Evolutionary conservation across 2,888 invertebrate species (phyloP), one percentile per base, ranked within the genome.

Genomic region (Liposcelis brunnea): DNA sequence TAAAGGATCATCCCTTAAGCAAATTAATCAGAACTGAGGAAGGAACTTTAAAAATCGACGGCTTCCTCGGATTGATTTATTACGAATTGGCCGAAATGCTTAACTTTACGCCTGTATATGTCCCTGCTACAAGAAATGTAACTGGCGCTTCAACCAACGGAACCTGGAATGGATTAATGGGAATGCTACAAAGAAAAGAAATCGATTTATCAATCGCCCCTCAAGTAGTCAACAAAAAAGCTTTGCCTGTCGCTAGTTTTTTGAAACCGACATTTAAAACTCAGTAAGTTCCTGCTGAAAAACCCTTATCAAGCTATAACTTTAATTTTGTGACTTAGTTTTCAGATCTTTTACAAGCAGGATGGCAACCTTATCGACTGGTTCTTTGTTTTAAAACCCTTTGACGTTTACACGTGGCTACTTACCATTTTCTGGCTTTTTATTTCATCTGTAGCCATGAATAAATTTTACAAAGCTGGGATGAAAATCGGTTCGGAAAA

Each of bases 101-200:
- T 6, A 40, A 40, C 19, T 12, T n/a, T 21, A 40, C 7, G 11
- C 4, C 7, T 6, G 19, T 18, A 18, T 16, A 15, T 19, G 19
- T 40, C 4, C 4, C 4, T 5, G 5, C 40, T 6, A 10, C 5
- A n/a, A 21, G 16, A n/a, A 40, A 40, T 21, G 5, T 18, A 6
- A 40, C 40, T 7, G 40, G 40, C 7, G 12, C 15, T 16, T 10
- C 26, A 26, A 12, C 12, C 12, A 45, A 46, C 14, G 46, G 46
- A 8, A 15, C 46, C 2, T 46, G 46, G 46, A 45, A 37, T 12
- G 45, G 45, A 21, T 18, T 36, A 3, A 44, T 45, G 11, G 45
- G 45, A 12, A 45, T 45, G 45, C 12, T 42, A 21, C 12, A 15
- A 21, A 18, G 37, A 4, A 45, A 26, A 5, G 26, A 19, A n/a